A percentile compares a stretch with the other conserved stretches of the same genome.
Evolutionary conservation across 2,113 vertebrate species (phyloP).

Genomic region (Tamias sibiricus): DNA sequence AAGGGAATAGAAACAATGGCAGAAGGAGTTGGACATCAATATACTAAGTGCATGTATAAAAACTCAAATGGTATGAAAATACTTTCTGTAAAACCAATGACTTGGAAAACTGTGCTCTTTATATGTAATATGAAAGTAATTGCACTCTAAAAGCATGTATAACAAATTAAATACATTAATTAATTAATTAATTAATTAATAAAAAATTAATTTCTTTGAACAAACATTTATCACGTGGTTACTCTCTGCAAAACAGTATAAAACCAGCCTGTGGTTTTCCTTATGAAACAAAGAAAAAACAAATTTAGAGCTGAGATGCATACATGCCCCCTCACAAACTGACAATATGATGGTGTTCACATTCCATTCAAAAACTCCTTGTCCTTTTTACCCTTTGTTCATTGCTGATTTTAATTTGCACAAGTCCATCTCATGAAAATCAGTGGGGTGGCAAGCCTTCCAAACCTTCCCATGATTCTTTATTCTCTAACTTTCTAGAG

Average conservation of each 20-base stretch:
- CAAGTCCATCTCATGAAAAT: neutral
- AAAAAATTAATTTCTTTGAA: slow-evolving; percentile 38
- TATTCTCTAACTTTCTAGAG: neutral
- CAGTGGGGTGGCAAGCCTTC: neutral
- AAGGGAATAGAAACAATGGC: too few species aligned
- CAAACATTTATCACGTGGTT: neutral
- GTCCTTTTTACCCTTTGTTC: neutral
- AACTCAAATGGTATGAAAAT: too few species aligned
- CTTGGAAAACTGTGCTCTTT: too few species aligned
- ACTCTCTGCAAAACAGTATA: neutral
- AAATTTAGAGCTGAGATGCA: neutral
- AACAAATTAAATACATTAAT: too few species aligned
- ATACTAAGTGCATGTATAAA: too few species aligned
- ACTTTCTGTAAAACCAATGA: too few species aligned
- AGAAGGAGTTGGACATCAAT: too few species aligned
- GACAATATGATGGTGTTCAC: neutral
- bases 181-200: too few species aligned
- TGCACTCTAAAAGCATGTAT: too few species aligned
- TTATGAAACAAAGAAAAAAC: neutral
- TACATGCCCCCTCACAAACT: neutral
- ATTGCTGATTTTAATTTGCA: neutral
- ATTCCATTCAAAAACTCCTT: neutral
- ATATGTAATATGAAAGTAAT: too few species aligned
- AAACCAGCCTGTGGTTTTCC: neutral
- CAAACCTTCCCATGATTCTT: neutral